Percentiles rank a stretch among this genome's conserved stretches.
Conservation (phyloP, 37 sponge, comb jelly and placozoan species). For the Dysidea cf. avara region DNA sequence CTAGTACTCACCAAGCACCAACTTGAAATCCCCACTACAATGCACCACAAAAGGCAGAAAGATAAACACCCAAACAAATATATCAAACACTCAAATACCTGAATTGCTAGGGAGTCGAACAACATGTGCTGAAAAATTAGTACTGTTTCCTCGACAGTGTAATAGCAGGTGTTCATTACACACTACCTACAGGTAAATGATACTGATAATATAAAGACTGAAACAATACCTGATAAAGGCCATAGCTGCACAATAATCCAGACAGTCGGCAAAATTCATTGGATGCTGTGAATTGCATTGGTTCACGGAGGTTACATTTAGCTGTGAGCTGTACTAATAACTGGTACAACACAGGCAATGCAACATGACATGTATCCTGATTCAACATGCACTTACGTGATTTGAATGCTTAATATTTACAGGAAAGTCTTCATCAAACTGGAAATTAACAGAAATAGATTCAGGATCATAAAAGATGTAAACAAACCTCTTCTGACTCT, state of each 20-base stretch:
- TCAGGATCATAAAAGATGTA: not conserved
- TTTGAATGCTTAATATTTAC: no score
- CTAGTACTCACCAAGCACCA: conserved; percentile 27
- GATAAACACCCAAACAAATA: no score
- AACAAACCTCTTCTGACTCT: not conserved
- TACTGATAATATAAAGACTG: not conserved
- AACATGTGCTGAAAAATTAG: conserved; percentile 56
- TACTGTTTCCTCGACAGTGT: conserved; percentile 54
- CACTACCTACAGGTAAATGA: conserved; percentile 29
- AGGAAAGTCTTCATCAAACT: not conserved
- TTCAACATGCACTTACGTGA: not conserved
- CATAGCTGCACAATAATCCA: conserved; percentile 74
- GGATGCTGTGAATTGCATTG: conserved; percentile 46
- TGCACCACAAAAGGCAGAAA: no score
- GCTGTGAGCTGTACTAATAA: not conserved
- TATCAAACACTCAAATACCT: no score
- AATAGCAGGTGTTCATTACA: conserved; percentile 44
- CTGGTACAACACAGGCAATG: not conserved
- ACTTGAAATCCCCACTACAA: conserved; percentile 37
- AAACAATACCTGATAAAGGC: conserved; percentile 45
- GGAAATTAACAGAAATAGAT: not conserved
- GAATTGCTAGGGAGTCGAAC: conserved; percentile 6
- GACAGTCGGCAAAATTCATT: conserved; percentile 72
- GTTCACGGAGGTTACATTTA: not conserved
- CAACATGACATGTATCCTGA: not conserved